Evolutionary conservation across 2,797 vertebrate species (phyloP).

Genomic region (Telmatherina bonti): DNA sequence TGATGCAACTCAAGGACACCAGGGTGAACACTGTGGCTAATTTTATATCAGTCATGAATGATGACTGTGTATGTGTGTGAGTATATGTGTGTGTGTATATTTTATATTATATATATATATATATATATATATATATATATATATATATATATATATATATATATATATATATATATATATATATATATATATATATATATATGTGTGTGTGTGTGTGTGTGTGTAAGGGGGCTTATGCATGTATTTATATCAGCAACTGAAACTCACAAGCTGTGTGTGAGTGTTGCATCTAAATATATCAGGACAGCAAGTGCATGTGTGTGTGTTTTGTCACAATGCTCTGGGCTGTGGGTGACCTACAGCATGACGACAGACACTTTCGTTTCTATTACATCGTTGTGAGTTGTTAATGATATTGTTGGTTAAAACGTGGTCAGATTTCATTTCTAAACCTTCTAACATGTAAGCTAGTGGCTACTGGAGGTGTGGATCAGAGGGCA

Average conservation of each 20-base stretch:
- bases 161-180: too few species aligned
- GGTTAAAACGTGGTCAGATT: background rate
- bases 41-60: slow-evolving; percentile 62
- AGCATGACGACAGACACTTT: background rate
- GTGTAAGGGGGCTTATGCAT: slow-evolving; percentile 33
- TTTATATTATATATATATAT: too few species aligned
- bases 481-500: background rate
- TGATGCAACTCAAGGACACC: slow-evolving; percentile 64
- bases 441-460: background rate
- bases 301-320: slow-evolving; percentile 7
- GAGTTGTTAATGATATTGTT: background rate
- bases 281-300: slow-evolving; percentile 41
- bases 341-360: slow-evolving; percentile 42
- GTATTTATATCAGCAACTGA: slow-evolving; percentile 54
- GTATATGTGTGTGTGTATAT: too few species aligned
- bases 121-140: too few species aligned
- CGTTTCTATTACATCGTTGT: background rate
- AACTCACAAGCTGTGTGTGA: slow-evolving; percentile 17
- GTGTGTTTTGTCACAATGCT: slow-evolving; percentile 28
- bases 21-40: slow-evolving; percentile 50
- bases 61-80: slow-evolving; percentile 35
- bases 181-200: too few species aligned
- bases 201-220: too few species aligned
- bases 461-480: too few species aligned
- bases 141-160: too few species aligned